A percentile compares a stretch with the other conserved stretches of the same genome.
phyloP scores from a whole-genome alignment of 2,797 vertebrate genomes.

The Acanthopagrus latus region DNA sequence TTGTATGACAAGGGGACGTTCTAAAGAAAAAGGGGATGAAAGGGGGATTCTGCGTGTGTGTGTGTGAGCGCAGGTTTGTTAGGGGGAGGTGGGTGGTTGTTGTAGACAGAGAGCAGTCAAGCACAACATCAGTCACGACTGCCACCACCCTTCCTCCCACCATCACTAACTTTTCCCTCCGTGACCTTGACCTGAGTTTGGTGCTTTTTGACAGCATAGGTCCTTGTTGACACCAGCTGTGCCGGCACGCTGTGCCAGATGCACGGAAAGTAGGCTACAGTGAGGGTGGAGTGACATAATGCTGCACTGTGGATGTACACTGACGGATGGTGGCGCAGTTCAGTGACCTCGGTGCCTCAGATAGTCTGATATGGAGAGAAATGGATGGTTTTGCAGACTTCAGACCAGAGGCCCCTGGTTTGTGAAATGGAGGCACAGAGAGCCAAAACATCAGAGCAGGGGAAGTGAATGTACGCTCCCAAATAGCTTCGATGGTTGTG shows the following conservation, averaged over 20 bases:
- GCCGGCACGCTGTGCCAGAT: constrained; percentile 60
- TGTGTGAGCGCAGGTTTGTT: constrained; percentile 23
- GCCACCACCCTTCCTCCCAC: constrained; percentile 56
- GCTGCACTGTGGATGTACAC: constrained; percentile 10
- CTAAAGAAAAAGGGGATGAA: constrained; percentile 53
- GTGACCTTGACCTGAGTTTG: constrained; percentile 76
- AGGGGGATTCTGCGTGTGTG: constrained; percentile 18
- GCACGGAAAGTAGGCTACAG: constrained; percentile 40
- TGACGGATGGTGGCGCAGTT: constrained; percentile 21
- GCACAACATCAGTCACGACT: constrained; percentile 74
- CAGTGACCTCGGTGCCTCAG: constrained; percentile 40
- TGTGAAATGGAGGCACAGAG: constrained; percentile 23
- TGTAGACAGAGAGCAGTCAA: constrained; percentile 64
- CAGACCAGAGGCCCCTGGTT: constrained; percentile 9
- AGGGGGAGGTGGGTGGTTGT: constrained; percentile 18
- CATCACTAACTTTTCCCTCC: constrained; percentile 67
- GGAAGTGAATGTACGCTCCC: constrained; percentile 46
- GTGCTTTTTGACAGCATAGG: constrained; percentile 72
- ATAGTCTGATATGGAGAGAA: constrained; percentile 20
- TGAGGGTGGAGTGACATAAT: constrained; percentile 43
- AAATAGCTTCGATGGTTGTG: constrained; percentile 44
- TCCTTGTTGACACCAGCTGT: constrained; percentile 76
- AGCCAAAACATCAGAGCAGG: constrained; percentile 42
- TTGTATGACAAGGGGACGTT: constrained; percentile 68
- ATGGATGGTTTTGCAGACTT: constrained; percentile 27